Evolutionary conservation across 2,888 invertebrate genomes (phyloP).

Genomic region (Glyphotaelius pellucidus): DNA sequence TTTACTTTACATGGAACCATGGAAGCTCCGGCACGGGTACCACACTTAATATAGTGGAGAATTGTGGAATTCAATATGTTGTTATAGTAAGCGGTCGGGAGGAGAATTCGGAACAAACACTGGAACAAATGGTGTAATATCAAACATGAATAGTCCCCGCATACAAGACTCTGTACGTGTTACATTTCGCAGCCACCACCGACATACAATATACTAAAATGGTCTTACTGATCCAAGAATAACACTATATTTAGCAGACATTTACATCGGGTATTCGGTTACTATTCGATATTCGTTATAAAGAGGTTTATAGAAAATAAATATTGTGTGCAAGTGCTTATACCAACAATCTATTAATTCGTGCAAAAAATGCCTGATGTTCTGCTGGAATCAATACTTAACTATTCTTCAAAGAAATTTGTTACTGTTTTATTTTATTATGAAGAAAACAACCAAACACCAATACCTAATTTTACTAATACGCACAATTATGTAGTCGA

Average conservation of each 20-base stretch:
- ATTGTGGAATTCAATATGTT: background rate
- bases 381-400: no score
- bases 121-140: background rate
- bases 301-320: no score
- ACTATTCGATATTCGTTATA: background rate
- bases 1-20: background rate
- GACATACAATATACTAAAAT: background rate
- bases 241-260: background rate
- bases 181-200: background rate
- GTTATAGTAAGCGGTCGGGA: background rate
- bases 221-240: background rate
- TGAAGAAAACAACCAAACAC: no score
- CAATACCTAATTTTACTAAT: no score
- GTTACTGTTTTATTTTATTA: no score
- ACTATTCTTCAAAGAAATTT: no score
- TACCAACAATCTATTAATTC: no score
- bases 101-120: background rate
- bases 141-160: background rate
- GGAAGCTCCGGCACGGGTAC: background rate
- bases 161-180: background rate
- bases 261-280: background rate
- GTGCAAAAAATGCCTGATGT: no score
- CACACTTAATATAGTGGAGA: constrained; percentile 2
- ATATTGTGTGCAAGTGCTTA: no score
- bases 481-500: no score